phyloP scores from a whole-genome alignment of 2,888 invertebrate genomes.

The Rugalucina vietnamica region DNA sequence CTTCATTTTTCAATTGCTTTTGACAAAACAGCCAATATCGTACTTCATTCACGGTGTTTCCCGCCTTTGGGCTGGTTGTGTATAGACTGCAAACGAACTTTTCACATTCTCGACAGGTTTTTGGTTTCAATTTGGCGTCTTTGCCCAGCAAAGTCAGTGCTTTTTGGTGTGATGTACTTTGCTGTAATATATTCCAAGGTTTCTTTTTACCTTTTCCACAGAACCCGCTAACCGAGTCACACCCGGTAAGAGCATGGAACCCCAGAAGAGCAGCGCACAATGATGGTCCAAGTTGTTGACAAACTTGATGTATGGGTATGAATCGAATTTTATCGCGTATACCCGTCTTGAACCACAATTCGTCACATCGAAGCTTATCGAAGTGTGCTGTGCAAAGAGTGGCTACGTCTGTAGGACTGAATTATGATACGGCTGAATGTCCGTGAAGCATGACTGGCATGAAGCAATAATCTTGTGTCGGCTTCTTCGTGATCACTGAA shows the following conservation, averaged over 20 bases:
- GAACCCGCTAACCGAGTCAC: not conserved
- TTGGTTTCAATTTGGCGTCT: not conserved
- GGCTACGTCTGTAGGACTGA: not conserved
- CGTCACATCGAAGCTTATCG: not conserved
- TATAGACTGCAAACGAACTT: not conserved
- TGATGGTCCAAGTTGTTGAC: not conserved
- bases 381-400: not conserved
- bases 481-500: not conserved
- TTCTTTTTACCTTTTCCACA: conserved; percentile 1
- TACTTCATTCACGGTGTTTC: too few relatives aligned
- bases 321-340: not conserved
- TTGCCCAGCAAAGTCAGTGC: not conserved
- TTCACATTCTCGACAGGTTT: not conserved
- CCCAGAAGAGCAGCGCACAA: not conserved
- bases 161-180: not conserved
- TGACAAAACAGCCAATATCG: too few relatives aligned
- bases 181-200: not conserved
- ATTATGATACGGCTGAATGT: not conserved
- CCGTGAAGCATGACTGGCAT: not conserved
- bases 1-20: not conserved
- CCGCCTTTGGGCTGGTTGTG: too few relatives aligned
- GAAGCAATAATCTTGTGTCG: not conserved
- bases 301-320: not conserved
- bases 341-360: not conserved
- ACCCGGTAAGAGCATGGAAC: not conserved